These are phyloP conservation scores for Narcine bancroftii DNA, from an alignment of 2,113 vertebrate genomes.

Conservation along the genomic window DNA sequence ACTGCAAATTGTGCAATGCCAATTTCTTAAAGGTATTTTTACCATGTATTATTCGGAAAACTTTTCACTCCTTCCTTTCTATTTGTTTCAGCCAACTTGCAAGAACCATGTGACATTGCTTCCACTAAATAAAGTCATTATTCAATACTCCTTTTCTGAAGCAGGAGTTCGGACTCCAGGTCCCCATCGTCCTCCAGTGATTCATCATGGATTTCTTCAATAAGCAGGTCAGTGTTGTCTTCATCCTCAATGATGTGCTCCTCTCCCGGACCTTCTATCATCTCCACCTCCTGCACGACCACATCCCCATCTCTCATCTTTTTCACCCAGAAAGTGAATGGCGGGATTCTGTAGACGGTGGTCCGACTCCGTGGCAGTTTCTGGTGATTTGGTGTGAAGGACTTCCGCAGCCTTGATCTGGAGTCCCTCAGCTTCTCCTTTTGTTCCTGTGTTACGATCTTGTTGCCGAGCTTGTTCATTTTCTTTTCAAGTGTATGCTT, in stretches of 20 bases:
- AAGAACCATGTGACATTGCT: background rate
- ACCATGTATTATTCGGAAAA: background rate
- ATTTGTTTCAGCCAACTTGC: conserved; percentile 22
- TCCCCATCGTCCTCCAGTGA: conserved; percentile 67
- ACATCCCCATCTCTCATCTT: conserved; percentile 84
- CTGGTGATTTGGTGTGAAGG: conserved; percentile 80
- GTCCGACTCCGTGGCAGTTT: conserved; percentile 81
- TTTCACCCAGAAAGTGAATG: conserved; percentile 96
- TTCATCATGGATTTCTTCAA: conserved; percentile 71
- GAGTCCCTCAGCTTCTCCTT: conserved; percentile 83
- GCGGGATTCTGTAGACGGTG: conserved; percentile 86
- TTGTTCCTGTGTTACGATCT: conserved; percentile 78
- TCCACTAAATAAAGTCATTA: conserved; percentile 50
- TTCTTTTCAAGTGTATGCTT: conserved; percentile 83
- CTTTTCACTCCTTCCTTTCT: background rate
- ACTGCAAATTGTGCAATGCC: background rate
- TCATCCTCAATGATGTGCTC: conserved; percentile 50
- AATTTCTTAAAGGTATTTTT: background rate
- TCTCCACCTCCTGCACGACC: conserved; percentile 75
- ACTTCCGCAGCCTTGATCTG: conserved; percentile 85
- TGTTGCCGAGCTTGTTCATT: conserved; percentile 85
- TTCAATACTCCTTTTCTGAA: conserved; percentile 67
- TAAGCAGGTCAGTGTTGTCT: conserved; percentile 73
- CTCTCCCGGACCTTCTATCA: conserved; percentile 67
- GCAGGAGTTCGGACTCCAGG: conserved; percentile 68